Conservation (phyloP, 2,797 vertebrate genomes). For the Lepus townsendii region DNA sequence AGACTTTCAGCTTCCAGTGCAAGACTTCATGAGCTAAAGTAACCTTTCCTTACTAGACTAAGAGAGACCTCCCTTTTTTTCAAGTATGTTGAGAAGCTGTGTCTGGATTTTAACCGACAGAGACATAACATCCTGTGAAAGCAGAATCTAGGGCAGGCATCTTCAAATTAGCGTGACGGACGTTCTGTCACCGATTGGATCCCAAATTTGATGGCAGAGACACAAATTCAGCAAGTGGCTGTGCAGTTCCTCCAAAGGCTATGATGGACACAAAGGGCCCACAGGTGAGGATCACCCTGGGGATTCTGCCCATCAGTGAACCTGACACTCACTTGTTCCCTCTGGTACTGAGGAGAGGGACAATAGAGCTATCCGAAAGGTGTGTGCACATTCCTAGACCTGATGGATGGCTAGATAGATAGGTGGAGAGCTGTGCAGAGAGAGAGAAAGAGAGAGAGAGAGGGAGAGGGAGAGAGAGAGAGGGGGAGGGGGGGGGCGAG, state of each 20-base stretch:
- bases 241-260: background rate
- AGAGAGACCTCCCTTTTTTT: background rate
- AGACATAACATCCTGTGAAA: background rate
- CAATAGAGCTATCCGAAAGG: background rate
- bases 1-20: background rate
- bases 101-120: background rate
- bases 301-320: background rate
- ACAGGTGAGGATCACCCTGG: background rate
- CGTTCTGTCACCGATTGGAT: background rate
- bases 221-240: background rate
- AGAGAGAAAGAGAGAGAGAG: too few relatives aligned
- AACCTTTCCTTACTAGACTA: background rate
- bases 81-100: rapidly evolving
- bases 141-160: background rate
- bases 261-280: background rate
- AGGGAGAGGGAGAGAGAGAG: too few relatives aligned
- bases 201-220: background rate
- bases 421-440: too few relatives aligned
- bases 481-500: too few relatives aligned
- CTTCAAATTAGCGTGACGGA: background rate
- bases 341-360: background rate
- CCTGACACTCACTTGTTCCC: background rate
- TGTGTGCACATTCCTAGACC: too few relatives aligned
- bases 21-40: background rate
- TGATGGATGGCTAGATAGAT: background rate